These are phyloP conservation scores for Chaenogobius annularis DNA, from an alignment of 2,113 vertebrate genomes.

Conservation along the genomic window DNA sequence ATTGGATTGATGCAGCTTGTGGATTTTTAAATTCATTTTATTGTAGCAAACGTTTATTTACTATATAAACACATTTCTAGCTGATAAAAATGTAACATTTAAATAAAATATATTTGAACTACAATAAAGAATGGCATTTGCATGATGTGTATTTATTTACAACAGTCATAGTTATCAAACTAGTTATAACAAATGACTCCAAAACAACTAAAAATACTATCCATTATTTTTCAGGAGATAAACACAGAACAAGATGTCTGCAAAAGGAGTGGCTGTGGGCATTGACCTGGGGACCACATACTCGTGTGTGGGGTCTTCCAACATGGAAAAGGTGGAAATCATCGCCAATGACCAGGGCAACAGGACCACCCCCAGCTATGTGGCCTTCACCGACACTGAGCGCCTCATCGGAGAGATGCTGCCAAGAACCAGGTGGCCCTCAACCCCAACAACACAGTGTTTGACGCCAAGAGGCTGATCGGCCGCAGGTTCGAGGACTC, in stretches of 20 bases:
- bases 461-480: neutral
- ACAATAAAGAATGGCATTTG: no score
- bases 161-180: no score
- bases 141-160: no score
- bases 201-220: neutral
- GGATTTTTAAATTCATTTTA: no score
- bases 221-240: neutral
- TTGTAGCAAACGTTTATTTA: no score
- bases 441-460: conserved; percentile 1
- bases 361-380: conserved; percentile 1
- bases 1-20: no score
- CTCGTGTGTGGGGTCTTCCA: conserved; percentile 3
- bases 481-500: neutral
- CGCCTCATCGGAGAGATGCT: neutral
- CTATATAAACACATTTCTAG: no score
- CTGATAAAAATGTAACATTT: no score
- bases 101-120: no score
- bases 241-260: neutral
- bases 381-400: neutral
- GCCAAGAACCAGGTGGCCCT: neutral
- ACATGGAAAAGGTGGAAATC: conserved; percentile 1
- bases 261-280: conserved; percentile 2
- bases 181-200: no score
- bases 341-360: neutral
- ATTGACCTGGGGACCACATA: conserved; percentile 10